Conservation (phyloP, 2,113 vertebrate genomes). For the Sinocyclocheilus grahami region DNA sequence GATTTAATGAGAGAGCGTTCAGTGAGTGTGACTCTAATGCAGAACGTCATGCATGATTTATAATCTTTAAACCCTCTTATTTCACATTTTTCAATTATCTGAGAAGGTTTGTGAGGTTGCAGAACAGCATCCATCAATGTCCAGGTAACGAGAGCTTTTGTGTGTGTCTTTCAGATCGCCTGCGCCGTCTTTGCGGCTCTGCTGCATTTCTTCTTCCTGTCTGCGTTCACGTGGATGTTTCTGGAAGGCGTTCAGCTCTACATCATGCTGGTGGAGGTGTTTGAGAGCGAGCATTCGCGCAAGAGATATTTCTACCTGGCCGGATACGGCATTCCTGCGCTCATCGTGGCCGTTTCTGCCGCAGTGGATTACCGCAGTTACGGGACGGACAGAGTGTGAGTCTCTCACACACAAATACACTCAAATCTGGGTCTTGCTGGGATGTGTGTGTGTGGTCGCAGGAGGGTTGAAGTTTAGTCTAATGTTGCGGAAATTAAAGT, state of each 20-base stretch:
- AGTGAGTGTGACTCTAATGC: constrained; percentile 30
- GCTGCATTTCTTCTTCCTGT: constrained; percentile 98
- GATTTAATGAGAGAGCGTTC: background rate
- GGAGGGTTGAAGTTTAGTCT: constrained; percentile 82
- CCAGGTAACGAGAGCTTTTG: background rate
- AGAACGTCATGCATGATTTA: constrained; percentile 39
- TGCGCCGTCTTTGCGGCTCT: constrained; percentile 95
- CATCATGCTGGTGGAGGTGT: constrained; percentile 98
- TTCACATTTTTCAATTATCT: constrained; percentile 38
- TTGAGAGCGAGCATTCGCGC: constrained; percentile 95
- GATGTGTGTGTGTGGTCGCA: constrained; percentile 55
- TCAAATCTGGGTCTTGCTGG: background rate
- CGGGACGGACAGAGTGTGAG: constrained; percentile 96
- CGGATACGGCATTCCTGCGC: constrained; percentile 91
- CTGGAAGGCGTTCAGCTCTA: constrained; percentile 97
- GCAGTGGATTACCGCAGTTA: constrained; percentile 97
- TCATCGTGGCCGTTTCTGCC: constrained; percentile 92
- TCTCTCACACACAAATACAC: constrained; percentile 23
- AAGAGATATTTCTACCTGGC: constrained; percentile 94
- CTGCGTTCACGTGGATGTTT: constrained; percentile 99
- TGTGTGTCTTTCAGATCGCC: constrained; percentile 79
- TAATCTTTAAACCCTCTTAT: constrained; percentile 43
- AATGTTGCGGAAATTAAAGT: constrained; percentile 86
- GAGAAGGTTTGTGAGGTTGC: constrained; percentile 6
- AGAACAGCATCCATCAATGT: constrained; percentile 46